phyloP scores from a whole-genome alignment of 1,140 invertebrate species.

The Pissodes strobi region DNA sequence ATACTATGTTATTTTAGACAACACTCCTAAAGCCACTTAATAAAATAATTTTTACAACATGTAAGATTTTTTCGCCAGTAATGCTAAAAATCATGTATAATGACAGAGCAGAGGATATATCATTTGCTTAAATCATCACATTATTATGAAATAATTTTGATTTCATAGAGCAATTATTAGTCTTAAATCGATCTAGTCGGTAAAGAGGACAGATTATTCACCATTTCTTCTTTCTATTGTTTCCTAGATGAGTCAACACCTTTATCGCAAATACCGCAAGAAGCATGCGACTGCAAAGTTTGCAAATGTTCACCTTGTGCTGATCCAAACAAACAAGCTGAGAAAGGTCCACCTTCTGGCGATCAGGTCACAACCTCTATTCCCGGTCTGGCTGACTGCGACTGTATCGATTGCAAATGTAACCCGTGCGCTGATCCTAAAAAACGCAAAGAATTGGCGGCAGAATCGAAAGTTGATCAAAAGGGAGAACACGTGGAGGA shows the following conservation, averaged over 20 bases:
- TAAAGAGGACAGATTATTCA: too few relatives aligned
- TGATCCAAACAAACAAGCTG: constrained; percentile 3
- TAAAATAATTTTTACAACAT: too few relatives aligned
- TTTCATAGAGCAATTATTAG: too few relatives aligned
- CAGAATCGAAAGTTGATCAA: background rate
- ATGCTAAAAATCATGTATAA: too few relatives aligned
- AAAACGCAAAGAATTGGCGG: background rate
- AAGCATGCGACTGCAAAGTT: constrained; percentile 11
- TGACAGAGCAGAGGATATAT: too few relatives aligned
- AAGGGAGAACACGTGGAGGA: background rate
- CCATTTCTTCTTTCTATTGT: too few relatives aligned
- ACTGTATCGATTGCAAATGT: constrained; percentile 36
- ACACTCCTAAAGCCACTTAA: too few relatives aligned
- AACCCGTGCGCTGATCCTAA: constrained; percentile 34
- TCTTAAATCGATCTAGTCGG: too few relatives aligned
- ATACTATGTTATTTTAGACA: too few relatives aligned
- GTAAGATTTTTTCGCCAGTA: too few relatives aligned
- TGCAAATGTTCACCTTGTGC: constrained; percentile 26
- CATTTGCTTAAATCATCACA: too few relatives aligned
- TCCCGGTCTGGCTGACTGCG: constrained; percentile 20
- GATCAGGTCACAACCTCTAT: background rate
- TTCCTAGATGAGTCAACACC: background rate
- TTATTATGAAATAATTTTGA: too few relatives aligned
- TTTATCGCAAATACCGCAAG: background rate
- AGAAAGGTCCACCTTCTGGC: background rate